These are phyloP conservation scores for Ochropleura plecta DNA, from an alignment of 2,888 invertebrate genomes.

Conservation along the genomic window DNA sequence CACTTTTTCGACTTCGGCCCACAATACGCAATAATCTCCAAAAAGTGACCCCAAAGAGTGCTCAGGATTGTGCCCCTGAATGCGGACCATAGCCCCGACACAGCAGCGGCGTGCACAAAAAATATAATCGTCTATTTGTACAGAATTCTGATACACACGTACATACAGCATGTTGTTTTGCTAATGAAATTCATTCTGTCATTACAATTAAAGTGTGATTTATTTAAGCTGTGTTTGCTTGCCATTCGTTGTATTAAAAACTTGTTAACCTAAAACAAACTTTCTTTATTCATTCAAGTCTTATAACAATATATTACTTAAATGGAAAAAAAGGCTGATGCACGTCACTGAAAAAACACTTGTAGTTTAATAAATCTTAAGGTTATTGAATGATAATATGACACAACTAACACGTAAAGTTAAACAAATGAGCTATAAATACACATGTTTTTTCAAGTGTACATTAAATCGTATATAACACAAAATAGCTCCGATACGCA, in stretches of 20 bases:
- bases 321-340: conserved; percentile 1
- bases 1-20: conserved; percentile 81
- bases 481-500: conserved; percentile 34
- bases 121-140: conserved; percentile 82
- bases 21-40: conserved; percentile 88
- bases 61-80: conserved; percentile 79
- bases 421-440: conserved; percentile 49
- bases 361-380: conserved; percentile 26
- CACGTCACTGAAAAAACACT: conserved; percentile 1
- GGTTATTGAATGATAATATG: conserved; percentile 29
- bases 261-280: background rate
- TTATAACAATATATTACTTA: conserved; percentile 1
- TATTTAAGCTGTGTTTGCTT: conserved; percentile 3
- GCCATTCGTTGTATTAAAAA: background rate
- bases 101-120: conserved; percentile 76
- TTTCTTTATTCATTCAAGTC: conserved; percentile 1
- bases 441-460: conserved; percentile 67
- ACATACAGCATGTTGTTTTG: conserved; percentile 75
- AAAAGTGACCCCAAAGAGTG: conserved; percentile 90
- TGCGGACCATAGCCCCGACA: conserved; percentile 74
- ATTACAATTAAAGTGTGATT: background rate
- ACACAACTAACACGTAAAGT: conserved; percentile 9
- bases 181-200: background rate
- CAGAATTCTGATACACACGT: conserved; percentile 73
- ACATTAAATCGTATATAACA: conserved; percentile 47